Evolutionary conservation across 2,797 vertebrate genomes (phyloP), one percentile per base, ranked within the genome.

Genomic region (Schizopygopsis pylzovi): DNA sequence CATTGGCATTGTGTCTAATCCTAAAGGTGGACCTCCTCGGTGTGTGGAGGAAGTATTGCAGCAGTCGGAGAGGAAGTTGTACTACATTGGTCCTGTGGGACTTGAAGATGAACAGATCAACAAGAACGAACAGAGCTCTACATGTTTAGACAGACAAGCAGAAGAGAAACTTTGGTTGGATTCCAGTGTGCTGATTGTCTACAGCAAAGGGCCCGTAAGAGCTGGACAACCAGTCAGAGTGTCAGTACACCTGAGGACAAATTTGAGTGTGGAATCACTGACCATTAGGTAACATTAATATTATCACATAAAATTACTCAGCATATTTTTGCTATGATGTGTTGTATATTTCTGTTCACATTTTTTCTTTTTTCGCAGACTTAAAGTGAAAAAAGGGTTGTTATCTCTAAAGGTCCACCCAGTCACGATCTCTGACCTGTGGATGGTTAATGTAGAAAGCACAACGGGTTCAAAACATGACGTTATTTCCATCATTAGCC

Each of bases 331-430:
- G 65, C 56, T n/a, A 22, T 37, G 37, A 67, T 80, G 11, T 10
- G 28, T 59, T 37, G 2, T 72, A 12, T 49, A 7, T 67, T 16
- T 68, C 11, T 63, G 8, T 80, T 37, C 65, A 79, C 25, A 10
- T 25, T 41, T 82, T 10, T 28, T 25, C 59, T 33, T 68, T 79
- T 5, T 37, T 2, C 2, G 76, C 83, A 95, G 95, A 87, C 56
- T 95, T 67, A 94, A 92, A 89, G 90, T 95, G 83, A 94, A 92
- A 87, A 96, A 93, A 83, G 93, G 94, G 13, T 89, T 95, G 82
- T 87, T 95, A 70, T 94, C 93, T 0, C 84, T 94, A 87, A 87
- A 92, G 83, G 91, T 90, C n/a, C 90, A 92, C 59, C 91, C 91
- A 45, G 86, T 91, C 5, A 82, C 91, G 85, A 91, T 83, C 81